Percentiles rank a stretch among this genome's conserved stretches.
Evolutionary conservation across 2,797 vertebrate genomes (phyloP).

Genomic region (Hydrolagus colliei): DNA sequence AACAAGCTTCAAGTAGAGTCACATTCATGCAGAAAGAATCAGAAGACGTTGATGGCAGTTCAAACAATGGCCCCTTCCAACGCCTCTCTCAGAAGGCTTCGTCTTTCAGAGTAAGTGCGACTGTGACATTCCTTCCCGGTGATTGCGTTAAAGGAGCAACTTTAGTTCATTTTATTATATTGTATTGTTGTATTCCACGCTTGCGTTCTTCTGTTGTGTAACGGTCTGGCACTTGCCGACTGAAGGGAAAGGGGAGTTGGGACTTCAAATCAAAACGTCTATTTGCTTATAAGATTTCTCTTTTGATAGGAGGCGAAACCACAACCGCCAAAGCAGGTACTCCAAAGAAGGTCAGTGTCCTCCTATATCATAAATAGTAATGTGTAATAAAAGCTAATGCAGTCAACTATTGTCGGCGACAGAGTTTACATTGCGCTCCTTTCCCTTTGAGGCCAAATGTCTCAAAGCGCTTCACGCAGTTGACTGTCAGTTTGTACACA

Average conservation of each 20-base stretch:
- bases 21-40: not conserved
- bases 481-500: too few species aligned
- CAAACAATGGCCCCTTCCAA: conserved; percentile 53
- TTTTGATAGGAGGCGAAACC: conserved; percentile 45
- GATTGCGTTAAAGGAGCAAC: not conserved
- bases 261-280: not conserved
- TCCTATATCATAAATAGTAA: not conserved
- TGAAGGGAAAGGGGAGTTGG: not conserved
- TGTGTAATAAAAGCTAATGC: too few species aligned
- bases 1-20: not conserved
- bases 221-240: not conserved
- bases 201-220: not conserved
- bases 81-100: conserved; percentile 71
- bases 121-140: not conserved
- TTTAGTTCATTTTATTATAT: too few species aligned
- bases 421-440: too few species aligned
- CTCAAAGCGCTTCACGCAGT: too few species aligned
- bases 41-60: not conserved
- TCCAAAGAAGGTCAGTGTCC: conserved; percentile 60
- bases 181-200: too few species aligned
- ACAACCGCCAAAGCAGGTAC: conserved; percentile 49
- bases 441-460: too few species aligned
- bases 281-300: not conserved
- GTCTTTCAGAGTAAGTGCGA: conserved; percentile 73
- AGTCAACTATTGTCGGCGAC: too few species aligned